Base-by-base conservation (phyloP, 1,140 invertebrate species). In the Drosophila pruinosa region DNA sequence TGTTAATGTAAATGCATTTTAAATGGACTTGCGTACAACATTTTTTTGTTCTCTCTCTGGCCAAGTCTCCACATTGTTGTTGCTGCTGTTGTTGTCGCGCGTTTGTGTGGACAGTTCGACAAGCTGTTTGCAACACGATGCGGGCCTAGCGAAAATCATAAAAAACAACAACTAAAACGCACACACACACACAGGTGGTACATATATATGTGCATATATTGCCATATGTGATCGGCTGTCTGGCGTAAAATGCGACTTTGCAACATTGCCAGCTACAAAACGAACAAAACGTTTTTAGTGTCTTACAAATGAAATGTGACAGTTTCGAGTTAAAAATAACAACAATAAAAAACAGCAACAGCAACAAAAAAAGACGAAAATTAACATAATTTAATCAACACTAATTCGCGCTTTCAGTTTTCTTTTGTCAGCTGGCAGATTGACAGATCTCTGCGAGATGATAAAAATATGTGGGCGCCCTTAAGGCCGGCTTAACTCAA, bases 1-100 rank as follows among this genome's bases (percentile, higher is more conserved):
- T 90, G 89, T 90, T 90, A 90, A 90, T 90, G 88, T 90, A 90
- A 90, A 90, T 90, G 88, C 88, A 89, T 90, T 89, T 90, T 90
- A 90, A 90, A 90, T 90, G 89, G 82, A 90, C 89, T 85, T 74
- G 77, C 74, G 78, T 79, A 90, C 79, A 85, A 78, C 82, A 90
- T 81, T 90, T 90, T 90, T 86, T 89, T 75, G 41, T 72, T 62
- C 52, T 53, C 47, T 24, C 21, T n/a, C 58, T 34, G 10, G 34
- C 34, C 5, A 45, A 34, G 45, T 47, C 26, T 34, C 4, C 2
- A 52, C 59, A 65, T 67, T 67, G 69, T 52, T 57, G 31, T 28
- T 58, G 38, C 3, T 47, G 72, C 52, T 67, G 48, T 78, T 70
- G 72, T 77, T 86, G 77, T 86, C 70, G 81, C 81, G 81, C 82